Evolutionary conservation across 2,113 vertebrate genomes (phyloP).

Genomic region (Sinocyclocheilus anophthalmus): DNA sequence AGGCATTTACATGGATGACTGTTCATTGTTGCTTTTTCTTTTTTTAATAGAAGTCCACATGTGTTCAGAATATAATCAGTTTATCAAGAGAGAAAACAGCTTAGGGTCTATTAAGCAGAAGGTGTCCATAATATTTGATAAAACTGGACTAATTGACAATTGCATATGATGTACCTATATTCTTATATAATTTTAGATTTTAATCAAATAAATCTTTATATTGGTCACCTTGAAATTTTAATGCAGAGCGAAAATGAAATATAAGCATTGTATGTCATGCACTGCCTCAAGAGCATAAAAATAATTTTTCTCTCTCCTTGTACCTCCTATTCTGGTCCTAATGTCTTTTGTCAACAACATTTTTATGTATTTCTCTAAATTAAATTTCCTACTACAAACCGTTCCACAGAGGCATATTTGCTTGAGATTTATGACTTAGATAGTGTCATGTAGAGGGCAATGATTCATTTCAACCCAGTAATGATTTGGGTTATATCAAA

Average conservation of each 20-base stretch:
- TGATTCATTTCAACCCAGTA: slow-evolving; percentile 28
- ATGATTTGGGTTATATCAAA: slow-evolving; percentile 44
- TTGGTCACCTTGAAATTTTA: neutral
- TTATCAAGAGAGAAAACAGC: slow-evolving; percentile 25
- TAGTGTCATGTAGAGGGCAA: slow-evolving; percentile 23
- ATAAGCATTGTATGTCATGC: neutral
- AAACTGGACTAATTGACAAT: neutral
- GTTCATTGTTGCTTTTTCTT: slow-evolving; percentile 37
- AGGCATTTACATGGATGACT: slow-evolving; percentile 52
- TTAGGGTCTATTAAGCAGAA: neutral
- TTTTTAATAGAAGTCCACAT: slow-evolving; percentile 46
- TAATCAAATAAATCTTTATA: neutral
- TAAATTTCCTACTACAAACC: slow-evolving; percentile 7
- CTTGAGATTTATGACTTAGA: slow-evolving; percentile 27
- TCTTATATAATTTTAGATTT: neutral
- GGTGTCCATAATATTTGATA: neutral
- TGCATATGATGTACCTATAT: neutral
- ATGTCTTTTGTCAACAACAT: neutral
- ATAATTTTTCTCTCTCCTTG: neutral
- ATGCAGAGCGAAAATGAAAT: neutral
- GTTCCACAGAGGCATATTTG: neutral
- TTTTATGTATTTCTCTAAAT: neutral
- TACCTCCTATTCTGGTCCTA: neutral
- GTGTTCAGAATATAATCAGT: slow-evolving; percentile 64
- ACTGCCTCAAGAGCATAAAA: neutral